These are phyloP conservation scores for Zapus hudsonius DNA, from an alignment of 2,113 vertebrate genomes.

Conservation along the genomic window DNA sequence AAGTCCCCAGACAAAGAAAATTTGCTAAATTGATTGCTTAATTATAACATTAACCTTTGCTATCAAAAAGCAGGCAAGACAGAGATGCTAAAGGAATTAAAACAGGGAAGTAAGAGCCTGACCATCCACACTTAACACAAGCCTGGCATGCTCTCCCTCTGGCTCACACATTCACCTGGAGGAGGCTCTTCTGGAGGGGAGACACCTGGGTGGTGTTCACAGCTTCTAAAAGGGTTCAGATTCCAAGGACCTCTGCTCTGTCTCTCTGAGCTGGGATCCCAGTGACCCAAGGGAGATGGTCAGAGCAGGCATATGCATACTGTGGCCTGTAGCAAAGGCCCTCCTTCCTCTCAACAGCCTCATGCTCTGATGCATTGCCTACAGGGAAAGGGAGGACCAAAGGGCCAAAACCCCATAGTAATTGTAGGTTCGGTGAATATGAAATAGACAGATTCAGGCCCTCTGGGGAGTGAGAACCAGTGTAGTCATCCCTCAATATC, in stretches of 20 bases:
- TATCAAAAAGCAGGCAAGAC: slow-evolving; percentile 78
- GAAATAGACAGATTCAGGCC: neutral
- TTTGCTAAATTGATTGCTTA: slow-evolving; percentile 83
- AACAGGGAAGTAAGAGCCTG: neutral
- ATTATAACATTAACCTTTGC: slow-evolving; percentile 83
- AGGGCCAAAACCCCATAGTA: neutral
- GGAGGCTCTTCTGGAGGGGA: neutral
- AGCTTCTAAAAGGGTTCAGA: neutral
- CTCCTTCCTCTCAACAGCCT: neutral
- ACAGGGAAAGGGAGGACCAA: neutral
- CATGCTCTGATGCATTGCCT: neutral
- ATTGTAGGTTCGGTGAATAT: too few species aligned
- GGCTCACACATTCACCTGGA: fast-evolving
- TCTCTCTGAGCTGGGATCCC: neutral
- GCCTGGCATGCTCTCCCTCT: neutral
- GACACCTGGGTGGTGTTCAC: neutral
- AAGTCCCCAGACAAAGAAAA: slow-evolving; percentile 80
- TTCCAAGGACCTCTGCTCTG: neutral
- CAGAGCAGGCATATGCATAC: neutral
- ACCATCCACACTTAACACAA: too few species aligned
- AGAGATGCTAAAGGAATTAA: slow-evolving; percentile 66
- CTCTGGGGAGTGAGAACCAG: neutral
- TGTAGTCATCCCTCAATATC: neutral
- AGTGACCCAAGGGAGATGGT: fast-evolving
- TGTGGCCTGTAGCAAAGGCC: neutral